Conservation (phyloP, 2,113 vertebrate genomes). For the Cisticola juncidis region DNA sequence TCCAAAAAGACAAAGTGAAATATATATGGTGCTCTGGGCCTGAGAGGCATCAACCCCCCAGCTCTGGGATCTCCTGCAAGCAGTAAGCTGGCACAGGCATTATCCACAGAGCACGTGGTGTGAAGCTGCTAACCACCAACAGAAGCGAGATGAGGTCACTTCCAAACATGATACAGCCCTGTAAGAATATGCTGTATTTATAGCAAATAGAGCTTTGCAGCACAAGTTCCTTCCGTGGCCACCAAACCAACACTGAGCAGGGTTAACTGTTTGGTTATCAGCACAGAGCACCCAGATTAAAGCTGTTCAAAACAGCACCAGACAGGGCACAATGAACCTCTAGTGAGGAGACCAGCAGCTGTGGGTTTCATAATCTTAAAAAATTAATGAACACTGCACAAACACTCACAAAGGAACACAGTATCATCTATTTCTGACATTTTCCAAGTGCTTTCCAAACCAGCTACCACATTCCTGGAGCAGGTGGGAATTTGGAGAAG, state of each 20-base stretch:
- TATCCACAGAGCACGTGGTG: conserved; percentile 5
- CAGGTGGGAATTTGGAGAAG: neutral
- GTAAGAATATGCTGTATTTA: conserved; percentile 72
- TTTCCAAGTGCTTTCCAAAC: neutral
- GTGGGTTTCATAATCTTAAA: neutral
- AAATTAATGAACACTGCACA: fast-evolving
- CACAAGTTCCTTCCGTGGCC: neutral
- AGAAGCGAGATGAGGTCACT: conserved; percentile 70
- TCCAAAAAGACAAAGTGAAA: neutral
- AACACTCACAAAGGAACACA: neutral
- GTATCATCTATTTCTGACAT: neutral
- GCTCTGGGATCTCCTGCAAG: neutral
- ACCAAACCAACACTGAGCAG: neutral
- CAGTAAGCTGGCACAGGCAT: neutral
- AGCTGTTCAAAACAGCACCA: neutral
- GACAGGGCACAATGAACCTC: neutral
- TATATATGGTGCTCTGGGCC: neutral
- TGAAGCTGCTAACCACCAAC: conserved; percentile 68
- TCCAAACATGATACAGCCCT: conserved; percentile 78
- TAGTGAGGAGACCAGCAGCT: neutral
- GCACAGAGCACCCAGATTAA: neutral
- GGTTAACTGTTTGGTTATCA: neutral
- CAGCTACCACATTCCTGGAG: neutral
- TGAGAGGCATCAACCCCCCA: neutral
- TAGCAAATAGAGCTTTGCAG: conserved; percentile 29